phyloP scores from a whole-genome alignment of 2,113 vertebrate genomes.

The Nipponia nippon region DNA sequence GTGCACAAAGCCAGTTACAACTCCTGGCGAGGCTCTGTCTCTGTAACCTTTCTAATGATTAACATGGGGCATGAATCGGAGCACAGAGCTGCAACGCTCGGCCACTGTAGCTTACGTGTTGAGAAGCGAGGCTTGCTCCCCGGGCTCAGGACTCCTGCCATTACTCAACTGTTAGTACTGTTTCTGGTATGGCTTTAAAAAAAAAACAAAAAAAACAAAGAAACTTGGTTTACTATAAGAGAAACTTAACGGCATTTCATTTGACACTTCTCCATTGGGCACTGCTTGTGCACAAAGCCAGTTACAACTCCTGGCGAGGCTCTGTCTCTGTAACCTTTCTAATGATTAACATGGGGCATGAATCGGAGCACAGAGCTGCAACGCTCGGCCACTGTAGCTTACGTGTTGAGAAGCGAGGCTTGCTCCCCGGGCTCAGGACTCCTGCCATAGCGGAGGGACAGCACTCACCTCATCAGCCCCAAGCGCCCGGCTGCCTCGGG shows the following conservation, averaged over 20 bases:
- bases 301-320: background rate
- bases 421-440: background rate
- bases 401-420: background rate
- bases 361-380: background rate
- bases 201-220: too few species aligned
- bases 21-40: background rate
- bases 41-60: background rate
- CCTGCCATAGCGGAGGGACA: background rate
- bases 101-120: fast-evolving
- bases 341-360: background rate
- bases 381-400: fast-evolving
- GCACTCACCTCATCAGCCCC: background rate
- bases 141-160: background rate
- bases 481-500: fast-evolving
- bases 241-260: background rate
- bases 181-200: background rate
- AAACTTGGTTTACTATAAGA: background rate
- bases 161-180: background rate
- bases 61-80: background rate
- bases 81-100: fast-evolving
- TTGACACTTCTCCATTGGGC: background rate
- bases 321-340: background rate
- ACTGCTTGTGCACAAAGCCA: background rate
- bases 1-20: background rate
- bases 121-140: background rate